Evolutionary conservation across 1,140 invertebrate species (phyloP), one percentile per base, ranked within the genome.

Genomic region (Dinoponera quadriceps): DNA sequence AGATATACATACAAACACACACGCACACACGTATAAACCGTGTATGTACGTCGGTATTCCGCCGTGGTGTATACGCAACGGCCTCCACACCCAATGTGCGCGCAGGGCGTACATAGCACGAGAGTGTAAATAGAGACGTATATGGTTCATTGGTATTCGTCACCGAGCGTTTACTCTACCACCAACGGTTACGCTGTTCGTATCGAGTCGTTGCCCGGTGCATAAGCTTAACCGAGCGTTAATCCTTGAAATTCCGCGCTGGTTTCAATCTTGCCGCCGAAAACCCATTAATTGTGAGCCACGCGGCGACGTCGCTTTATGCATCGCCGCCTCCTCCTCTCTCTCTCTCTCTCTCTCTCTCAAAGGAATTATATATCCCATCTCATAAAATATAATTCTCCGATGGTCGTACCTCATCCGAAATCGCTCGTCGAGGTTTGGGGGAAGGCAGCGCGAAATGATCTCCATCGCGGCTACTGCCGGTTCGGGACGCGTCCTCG

Each of bases 101-200:
- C 48, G 18, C 38, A 5, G 63, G 18, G n/a, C 14, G 65, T 80
- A 80, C 75, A 80, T 80, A 71, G 75, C 75, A 80, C 75, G 65
- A 33, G 51, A 57, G 33, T 57, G 75, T 71, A 80, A 80, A 80
- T 80, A 71, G 75, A 80, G 65, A 80, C 33, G 54, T 80, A 80
- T 80, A 80, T 59, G 75, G 65, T 80, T 80, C 75, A 80, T 80
- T 80, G 75, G 65, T 80, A 80, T 80, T 80, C 75, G 75, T 80
- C 75, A 80, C 75, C 75, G 33, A 80, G 22, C 75, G 65, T 80
- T 80, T 80, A 71, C 75, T 80, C 65, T 66, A 78, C 22, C 75
- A 33, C 65, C 75, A 57, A 71, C 75, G 75, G 75, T 80, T 80
- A 80, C 75, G 65, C 51, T 59, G 75, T 80, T 80, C 75, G 75